These are phyloP conservation scores for Muscicapa comitata DNA, from an alignment of 2,797 vertebrate species.

Conservation along the genomic window DNA sequence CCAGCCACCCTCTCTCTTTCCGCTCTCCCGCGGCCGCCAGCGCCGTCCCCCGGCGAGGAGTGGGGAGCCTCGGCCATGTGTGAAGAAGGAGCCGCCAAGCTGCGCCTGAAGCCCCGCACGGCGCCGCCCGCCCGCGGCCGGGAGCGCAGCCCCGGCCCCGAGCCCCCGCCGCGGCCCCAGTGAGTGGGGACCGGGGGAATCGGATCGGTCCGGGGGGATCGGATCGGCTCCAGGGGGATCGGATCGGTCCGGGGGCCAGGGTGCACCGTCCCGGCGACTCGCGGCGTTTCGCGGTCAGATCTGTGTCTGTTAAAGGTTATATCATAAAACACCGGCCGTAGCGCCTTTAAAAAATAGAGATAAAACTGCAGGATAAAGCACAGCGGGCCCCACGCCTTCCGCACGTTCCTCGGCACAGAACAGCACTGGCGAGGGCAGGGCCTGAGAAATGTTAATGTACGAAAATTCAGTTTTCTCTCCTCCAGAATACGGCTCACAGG, in stretches of 20 bases:
- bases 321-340: fast-evolving
- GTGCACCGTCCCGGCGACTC: background rate
- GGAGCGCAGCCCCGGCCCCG: background rate
- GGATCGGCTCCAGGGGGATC: too few relatives aligned
- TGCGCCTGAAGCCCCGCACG: slow-evolving; percentile 6
- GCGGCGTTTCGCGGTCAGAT: background rate
- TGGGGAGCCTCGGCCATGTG: background rate
- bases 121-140: background rate
- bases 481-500: background rate
- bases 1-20: fast-evolving
- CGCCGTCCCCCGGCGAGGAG: background rate
- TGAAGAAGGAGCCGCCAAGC: background rate
- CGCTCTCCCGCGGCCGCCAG: background rate
- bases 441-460: background rate
- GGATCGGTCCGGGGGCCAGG: too few relatives aligned
- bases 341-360: fast-evolving
- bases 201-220: too few relatives aligned
- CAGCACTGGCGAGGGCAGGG: fast-evolving
- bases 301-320: background rate
- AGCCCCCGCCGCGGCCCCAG: background rate
- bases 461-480: background rate
- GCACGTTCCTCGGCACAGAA: fast-evolving
- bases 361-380: fast-evolving
- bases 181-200: background rate
- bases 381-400: fast-evolving